Base-by-base conservation (phyloP, 2,888 invertebrate species). In the Falcaria lacertinaria region DNA sequence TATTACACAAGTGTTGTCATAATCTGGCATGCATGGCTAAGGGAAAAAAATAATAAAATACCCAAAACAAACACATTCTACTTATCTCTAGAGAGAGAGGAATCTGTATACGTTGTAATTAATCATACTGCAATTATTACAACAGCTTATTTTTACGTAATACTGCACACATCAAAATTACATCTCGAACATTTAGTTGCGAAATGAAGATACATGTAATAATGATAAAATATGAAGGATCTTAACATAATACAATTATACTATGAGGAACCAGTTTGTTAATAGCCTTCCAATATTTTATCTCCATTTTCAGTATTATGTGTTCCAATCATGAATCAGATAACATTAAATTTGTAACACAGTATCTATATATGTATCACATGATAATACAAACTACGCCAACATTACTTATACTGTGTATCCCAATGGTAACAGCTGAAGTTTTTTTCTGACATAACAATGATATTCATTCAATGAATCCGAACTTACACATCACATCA, bases 91-190 rank as follows among this genome's bases (percentile, higher is more conserved):
- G 6, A 15, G 2, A 22, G 28, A 11, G 3, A 11, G 1, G n/a
- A n/a, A n/a, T n/a, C n/a, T n/a, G n/a, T n/a, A n/a, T n/a, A n/a
- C n/a, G n/a, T n/a, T n/a, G n/a, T n/a, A n/a, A n/a, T n/a, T n/a
- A n/a, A n/a, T n/a, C n/a, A n/a, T n/a, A n/a, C n/a, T n/a, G n/a
- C n/a, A 19, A 15, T 33, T 6, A 13, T 17, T 36, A 39, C 25
- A 43, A 39, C 14, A 32, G 8, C 25, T 42, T 45, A 43, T 25
- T 48, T 47, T 42, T 47, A 41, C 43, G 43, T 53, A 57, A 56
- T 60, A 57, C 57, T 58, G 56, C 41, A 44, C 17, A 43, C 22
- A 37, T 19, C 22, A 37, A 37, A n/a, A n/a, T n/a, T 37, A 22
- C 22, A 37, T 22, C 14, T 22, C 14, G 13, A 13, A 22, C 13